A percentile compares a stretch with the other conserved stretches of the same genome.
These are phyloP conservation scores for Apostichopus leukothele DNA, from an alignment of 53 echinoderm and acorn worm species.

Conservation along the genomic window DNA sequence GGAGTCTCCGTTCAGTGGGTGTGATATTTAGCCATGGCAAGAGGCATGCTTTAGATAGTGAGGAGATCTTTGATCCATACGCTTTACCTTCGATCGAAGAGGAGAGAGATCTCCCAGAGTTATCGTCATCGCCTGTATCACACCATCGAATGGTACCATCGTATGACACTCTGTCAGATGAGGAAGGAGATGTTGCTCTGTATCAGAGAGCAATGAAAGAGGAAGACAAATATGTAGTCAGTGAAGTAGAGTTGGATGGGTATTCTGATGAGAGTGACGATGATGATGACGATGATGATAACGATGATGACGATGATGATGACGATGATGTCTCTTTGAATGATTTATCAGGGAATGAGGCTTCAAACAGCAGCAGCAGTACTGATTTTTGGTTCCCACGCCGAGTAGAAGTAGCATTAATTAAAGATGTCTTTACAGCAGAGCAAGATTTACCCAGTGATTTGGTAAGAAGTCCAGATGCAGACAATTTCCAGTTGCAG, in stretches of 20 bases:
- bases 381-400: background rate
- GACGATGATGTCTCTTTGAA: background rate
- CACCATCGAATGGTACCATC: background rate
- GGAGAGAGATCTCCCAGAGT: constrained; percentile 7
- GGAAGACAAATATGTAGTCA: background rate
- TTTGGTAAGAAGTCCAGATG: constrained; percentile 22
- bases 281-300: background rate
- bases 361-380: background rate
- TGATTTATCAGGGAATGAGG: background rate
- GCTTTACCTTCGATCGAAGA: constrained; percentile 29
- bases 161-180: constrained; percentile 4
- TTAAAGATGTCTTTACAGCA: constrained; percentile 38
- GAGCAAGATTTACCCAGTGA: constrained; percentile 39
- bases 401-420: constrained; percentile 29
- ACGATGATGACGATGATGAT: background rate
- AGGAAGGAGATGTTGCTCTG: constrained; percentile 23
- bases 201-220: background rate
- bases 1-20: background rate
- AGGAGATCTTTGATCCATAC: constrained; percentile 43
- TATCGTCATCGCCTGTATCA: background rate
- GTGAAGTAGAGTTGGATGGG: background rate
- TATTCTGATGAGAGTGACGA: constrained; percentile 37
- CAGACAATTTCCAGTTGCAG: background rate
- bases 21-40: constrained; percentile 25
- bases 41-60: constrained; percentile 15